phyloP scores from a whole-genome alignment of 2,113 vertebrate species.

The Ursus arctos region DNA sequence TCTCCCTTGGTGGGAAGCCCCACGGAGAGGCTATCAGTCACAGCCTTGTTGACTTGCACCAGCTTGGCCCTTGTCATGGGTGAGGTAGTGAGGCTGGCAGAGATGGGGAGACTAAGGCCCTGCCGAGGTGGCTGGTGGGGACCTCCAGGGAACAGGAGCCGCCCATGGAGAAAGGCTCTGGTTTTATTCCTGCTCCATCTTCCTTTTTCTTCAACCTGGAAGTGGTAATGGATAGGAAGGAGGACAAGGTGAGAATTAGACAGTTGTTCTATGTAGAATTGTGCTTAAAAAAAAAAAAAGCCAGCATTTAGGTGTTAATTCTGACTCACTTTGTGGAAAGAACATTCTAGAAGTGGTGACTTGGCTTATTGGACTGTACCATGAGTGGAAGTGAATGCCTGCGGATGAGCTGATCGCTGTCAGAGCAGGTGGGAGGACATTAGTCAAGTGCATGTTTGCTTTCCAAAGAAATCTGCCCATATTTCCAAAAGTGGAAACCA shows the following conservation, averaged over 20 bases:
- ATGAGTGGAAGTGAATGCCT: neutral
- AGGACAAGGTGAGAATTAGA: neutral
- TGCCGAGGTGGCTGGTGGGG: neutral
- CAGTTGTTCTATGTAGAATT: neutral
- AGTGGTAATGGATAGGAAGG: neutral
- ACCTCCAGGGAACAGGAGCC: neutral
- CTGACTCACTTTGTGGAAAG: neutral
- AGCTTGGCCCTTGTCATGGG: neutral
- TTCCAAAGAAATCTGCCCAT: neutral
- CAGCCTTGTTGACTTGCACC: neutral
- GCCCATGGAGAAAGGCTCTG: neutral
- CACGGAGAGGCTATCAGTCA: neutral
- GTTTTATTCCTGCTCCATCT: neutral
- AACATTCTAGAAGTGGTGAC: neutral
- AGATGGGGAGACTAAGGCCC: neutral
- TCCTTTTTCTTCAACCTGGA: neutral
- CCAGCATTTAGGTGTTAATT: neutral
- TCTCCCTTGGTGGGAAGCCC: neutral
- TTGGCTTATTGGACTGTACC: neutral
- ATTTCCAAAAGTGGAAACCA: constrained; percentile 12
- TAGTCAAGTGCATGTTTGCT: neutral
- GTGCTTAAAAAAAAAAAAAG: neutral
- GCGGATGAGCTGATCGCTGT: neutral
- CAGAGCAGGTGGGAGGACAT: neutral
- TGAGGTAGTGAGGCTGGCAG: neutral